These are phyloP conservation scores for Drosophila meridionalis DNA, from an alignment of 2,888 invertebrate genomes.

Conservation along the genomic window DNA sequence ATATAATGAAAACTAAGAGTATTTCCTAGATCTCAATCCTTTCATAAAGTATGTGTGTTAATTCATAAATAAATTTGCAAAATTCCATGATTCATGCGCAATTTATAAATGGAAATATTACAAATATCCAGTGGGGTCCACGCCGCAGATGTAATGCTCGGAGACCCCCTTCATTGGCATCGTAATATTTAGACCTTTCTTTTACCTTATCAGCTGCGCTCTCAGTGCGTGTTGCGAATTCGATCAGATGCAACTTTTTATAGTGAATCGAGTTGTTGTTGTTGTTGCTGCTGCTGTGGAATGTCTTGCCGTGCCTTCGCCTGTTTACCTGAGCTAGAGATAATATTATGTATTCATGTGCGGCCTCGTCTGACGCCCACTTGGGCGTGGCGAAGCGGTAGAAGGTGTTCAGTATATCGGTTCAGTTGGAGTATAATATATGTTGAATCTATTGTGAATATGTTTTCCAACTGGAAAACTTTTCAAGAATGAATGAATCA, in stretches of 20 bases:
- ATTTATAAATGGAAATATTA: background rate
- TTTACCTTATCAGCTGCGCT: background rate
- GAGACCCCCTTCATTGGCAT: background rate
- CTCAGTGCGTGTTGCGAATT: conserved; percentile 1
- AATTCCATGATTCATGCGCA: background rate
- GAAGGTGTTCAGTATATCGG: background rate
- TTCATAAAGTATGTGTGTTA: background rate
- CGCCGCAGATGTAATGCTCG: background rate
- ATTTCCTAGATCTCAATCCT: background rate
- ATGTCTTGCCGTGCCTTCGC: background rate
- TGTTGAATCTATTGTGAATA: background rate
- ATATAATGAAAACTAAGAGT: background rate
- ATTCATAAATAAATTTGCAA: conserved; percentile 2
- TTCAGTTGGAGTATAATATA: background rate
- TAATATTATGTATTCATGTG: conserved; percentile 1
- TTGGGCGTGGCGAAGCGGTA: background rate
- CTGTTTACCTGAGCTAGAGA: conserved; percentile 9
- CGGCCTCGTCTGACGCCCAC: background rate
- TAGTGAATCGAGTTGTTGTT: background rate
- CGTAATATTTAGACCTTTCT: background rate
- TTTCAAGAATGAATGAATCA: no score
- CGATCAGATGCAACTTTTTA: conserved; percentile 9
- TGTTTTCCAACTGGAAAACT: no score
- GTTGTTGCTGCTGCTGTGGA: background rate
- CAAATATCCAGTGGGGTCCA: background rate